A percentile compares a stretch with the other conserved stretches of the same genome.
Conservation (phyloP, 2,797 vertebrate genomes). For the Crocodylus rhombifer region DNA sequence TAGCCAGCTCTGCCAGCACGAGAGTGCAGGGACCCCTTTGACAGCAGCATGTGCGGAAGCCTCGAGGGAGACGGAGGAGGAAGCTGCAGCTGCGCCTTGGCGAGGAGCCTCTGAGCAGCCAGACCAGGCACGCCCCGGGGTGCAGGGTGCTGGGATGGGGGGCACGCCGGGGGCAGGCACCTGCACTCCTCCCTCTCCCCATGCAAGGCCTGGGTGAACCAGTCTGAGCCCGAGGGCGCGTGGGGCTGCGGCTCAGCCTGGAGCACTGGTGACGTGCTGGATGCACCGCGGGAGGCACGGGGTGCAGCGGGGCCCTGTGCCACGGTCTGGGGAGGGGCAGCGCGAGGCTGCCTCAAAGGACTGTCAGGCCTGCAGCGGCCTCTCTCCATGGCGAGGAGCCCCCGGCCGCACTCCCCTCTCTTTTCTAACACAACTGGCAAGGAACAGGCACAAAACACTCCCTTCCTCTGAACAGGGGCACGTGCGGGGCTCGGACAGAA, state of each 20-base stretch:
- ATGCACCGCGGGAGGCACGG: neutral
- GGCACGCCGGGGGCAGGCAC: neutral
- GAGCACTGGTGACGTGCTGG: neutral
- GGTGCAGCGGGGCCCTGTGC: fast-evolving
- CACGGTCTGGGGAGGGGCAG: neutral
- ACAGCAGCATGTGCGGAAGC: neutral
- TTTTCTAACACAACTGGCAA: neutral
- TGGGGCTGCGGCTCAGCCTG: neutral
- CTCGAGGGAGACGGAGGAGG: neutral
- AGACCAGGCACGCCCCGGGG: neutral
- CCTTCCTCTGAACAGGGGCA: neutral
- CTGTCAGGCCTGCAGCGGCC: neutral
- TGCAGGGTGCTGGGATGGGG: neutral
- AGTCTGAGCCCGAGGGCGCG: neutral
- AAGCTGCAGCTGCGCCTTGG: neutral
- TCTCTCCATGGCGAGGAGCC: no score
- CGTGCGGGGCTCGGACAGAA: neutral
- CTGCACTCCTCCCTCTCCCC: no score
- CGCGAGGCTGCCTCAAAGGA: neutral
- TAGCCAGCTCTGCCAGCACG: neutral
- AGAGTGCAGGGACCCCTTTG: neutral
- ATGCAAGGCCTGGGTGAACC: no score
- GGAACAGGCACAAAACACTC: neutral
- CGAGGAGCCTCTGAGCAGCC: neutral
- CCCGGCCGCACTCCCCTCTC: no score